Conservation (phyloP, 2,797 vertebrate genomes). For the Odontamblyopus lacepedii region DNA sequence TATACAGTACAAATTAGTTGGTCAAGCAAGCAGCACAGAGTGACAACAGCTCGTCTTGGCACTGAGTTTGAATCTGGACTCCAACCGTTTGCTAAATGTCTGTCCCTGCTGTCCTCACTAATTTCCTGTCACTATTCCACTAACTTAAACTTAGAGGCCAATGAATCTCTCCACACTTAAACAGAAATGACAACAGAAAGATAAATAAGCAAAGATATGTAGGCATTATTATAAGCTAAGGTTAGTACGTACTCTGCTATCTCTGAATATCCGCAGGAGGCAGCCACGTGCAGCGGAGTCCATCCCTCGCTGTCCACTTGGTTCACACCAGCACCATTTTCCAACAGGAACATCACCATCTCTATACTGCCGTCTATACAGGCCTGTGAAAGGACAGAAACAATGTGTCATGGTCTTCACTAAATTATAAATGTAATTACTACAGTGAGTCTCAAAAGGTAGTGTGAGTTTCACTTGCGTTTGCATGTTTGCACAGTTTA, state of each 20-base stretch:
- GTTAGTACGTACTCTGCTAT: conserved; percentile 85
- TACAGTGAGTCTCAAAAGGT: not conserved
- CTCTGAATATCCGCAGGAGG: conserved; percentile 87
- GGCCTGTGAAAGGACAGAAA: conserved; percentile 68
- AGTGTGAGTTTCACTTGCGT: not conserved
- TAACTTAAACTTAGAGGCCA: not conserved
- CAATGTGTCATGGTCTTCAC: not conserved
- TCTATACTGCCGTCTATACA: conserved; percentile 92
- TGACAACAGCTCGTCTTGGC: not conserved
- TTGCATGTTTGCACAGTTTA: not conserved
- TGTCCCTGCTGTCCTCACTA: not conserved
- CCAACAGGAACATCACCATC: conserved; percentile 86
- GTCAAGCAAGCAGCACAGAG: not conserved
- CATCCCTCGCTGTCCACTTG: conserved; percentile 92
- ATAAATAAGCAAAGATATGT: not conserved
- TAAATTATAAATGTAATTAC: not conserved
- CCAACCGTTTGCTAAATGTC: conserved; percentile 2
- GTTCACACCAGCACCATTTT: conserved; percentile 83
- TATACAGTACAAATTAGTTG: not conserved
- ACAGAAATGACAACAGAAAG: not conserved
- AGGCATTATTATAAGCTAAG: not conserved
- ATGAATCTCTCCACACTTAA: not conserved
- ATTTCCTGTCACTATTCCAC: conserved; percentile 4
- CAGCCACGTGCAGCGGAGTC: conserved; percentile 90
- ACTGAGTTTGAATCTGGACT: not conserved